Evolutionary conservation across 2,888 invertebrate genomes (phyloP), one percentile per base, ranked within the genome.

Genomic region (Drosophila basisetae): DNA sequence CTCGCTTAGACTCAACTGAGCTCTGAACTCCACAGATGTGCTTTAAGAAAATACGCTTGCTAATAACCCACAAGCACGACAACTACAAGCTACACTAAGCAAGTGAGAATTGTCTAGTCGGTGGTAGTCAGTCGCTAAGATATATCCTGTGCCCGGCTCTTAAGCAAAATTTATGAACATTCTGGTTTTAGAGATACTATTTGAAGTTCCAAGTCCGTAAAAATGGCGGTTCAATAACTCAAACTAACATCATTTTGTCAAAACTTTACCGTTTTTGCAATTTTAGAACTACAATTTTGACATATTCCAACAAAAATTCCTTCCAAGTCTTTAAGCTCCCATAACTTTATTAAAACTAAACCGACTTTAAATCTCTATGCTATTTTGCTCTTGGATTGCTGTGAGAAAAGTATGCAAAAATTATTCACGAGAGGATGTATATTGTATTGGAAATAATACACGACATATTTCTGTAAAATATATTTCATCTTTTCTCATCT

Each of bases 51-150:
- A 75, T 73, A 33, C 56, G 56, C 39, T 69, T 25, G 65, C 68
- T 77, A 77, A 77, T 77, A 73, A 76, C 76, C 60, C 28, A 30
- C 50, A 68, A 64, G 62, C 76, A 76, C 76, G 76, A 73, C 41
- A 76, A 47, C 47, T 9, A 16, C 16, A 16, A 25, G 22, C 16
- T 47, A 47, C 16, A 9, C 7, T 16, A 47, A 22, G 9, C 47
- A 47, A 16, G 4, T 47, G 22, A 9, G 47, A 47, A 47, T 25
- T 47, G 2, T 25, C 47, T 47, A 9, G 9, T 16, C 47, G 47
- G 47, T 13, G 13, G 9, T 22, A 35, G 33, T 35, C 13, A 13
- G 33, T 13, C 9, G 4, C 22, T 25, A 1, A 4, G 2, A 25
- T 9, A 47, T 47, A 25, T 22, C 47, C 22, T 47, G 9, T 11